These are phyloP conservation scores for Lithophane semibrunnea DNA, from an alignment of 2,888 invertebrate genomes.

Conservation along the genomic window DNA sequence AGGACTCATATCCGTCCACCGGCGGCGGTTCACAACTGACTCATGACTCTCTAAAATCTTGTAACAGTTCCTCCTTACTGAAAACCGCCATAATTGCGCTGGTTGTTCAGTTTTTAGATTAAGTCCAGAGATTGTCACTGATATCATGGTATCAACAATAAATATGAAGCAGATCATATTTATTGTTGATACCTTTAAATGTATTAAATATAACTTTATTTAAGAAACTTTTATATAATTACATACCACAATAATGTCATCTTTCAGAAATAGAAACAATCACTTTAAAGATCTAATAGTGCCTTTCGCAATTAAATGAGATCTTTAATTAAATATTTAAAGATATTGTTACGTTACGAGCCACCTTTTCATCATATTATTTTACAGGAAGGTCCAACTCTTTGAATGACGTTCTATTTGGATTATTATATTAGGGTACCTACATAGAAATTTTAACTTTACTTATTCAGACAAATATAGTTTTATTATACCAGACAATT, in stretches of 20 bases:
- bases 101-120: background rate
- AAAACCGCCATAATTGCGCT: conserved; percentile 21
- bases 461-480: background rate
- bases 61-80: conserved; percentile 50
- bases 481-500: background rate
- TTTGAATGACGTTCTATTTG: background rate
- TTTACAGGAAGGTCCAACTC: background rate
- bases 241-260: background rate
- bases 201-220: background rate
- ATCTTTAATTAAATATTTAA: too few species aligned
- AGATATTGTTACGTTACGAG: background rate
- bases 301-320: background rate
- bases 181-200: background rate
- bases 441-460: background rate
- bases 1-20: conserved; percentile 88
- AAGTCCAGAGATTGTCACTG: too few species aligned
- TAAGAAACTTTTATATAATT: background rate
- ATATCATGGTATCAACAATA: background rate
- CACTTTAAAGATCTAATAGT: background rate
- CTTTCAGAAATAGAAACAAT: background rate
- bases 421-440: background rate
- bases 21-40: conserved; percentile 72
- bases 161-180: background rate
- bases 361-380: background rate
- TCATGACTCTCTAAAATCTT: conserved; percentile 64